Conservation (phyloP, 1,140 invertebrate species). For the Octopus bimaculoides region DNA sequence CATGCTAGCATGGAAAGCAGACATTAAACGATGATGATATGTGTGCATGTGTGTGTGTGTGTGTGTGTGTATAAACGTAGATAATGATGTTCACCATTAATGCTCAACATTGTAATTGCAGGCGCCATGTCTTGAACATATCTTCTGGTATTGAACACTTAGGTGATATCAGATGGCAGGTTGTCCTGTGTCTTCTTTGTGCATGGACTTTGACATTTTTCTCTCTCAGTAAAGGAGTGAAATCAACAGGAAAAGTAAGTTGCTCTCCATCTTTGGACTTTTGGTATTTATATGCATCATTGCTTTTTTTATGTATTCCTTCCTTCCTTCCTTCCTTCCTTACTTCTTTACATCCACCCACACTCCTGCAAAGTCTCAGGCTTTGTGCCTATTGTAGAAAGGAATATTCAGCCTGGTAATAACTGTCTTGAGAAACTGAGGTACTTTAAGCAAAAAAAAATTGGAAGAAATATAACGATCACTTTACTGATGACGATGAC, state of each 20-base stretch:
- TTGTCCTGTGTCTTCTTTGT: conserved; percentile 82
- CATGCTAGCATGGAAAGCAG: too few relatives aligned
- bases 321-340: not conserved
- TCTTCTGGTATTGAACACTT: conserved; percentile 77
- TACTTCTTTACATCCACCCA: not conserved
- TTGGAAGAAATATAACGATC: too few relatives aligned
- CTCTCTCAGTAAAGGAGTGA: conserved; percentile 97
- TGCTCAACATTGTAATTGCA: conserved; percentile 20
- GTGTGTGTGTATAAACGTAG: too few relatives aligned
- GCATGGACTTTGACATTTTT: conserved; percentile 96
- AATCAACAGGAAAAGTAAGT: conserved; percentile 88
- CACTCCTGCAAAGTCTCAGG: not conserved
- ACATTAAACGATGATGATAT: too few relatives aligned
- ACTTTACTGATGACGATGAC: too few relatives aligned
- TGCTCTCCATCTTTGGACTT: not conserved
- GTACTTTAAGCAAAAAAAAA: too few relatives aligned
- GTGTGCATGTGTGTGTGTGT: too few relatives aligned
- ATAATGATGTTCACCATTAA: too few relatives aligned
- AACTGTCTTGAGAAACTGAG: too few relatives aligned
- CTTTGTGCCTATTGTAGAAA: too few relatives aligned
- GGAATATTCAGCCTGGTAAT: too few relatives aligned
- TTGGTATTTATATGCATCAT: not conserved
- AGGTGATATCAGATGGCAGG: conserved; percentile 87
- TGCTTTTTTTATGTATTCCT: not conserved
- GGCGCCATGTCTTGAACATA: conserved; percentile 42